phyloP scores from a whole-genome alignment of 2,113 vertebrate species.

The Micronycteris hirsuta region DNA sequence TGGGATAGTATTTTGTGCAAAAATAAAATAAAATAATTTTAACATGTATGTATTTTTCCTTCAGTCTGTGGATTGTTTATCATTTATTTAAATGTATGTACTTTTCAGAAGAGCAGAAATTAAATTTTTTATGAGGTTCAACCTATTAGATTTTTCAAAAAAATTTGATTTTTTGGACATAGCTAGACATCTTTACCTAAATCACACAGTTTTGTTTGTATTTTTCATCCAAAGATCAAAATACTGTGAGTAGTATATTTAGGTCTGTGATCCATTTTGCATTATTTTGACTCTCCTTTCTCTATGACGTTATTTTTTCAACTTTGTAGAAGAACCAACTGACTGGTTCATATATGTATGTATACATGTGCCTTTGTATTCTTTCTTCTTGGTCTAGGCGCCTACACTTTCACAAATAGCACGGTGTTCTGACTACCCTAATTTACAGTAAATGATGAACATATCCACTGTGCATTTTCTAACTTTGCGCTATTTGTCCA shows the following conservation, averaged over 20 bases:
- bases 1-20: not conserved
- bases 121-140: not conserved
- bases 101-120: not conserved
- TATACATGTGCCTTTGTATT: not conserved
- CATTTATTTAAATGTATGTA: not conserved
- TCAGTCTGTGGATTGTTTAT: not conserved
- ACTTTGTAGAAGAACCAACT: not conserved
- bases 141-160: not conserved
- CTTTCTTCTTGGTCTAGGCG: not conserved
- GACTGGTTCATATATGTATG: too few species aligned
- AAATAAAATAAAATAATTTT: not conserved
- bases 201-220: not conserved
- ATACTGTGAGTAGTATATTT: not conserved
- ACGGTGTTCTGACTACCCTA: not conserved
- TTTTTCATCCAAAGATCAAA: not conserved
- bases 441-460: not conserved
- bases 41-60: not conserved
- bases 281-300: not conserved
- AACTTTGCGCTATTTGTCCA: not conserved
- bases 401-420: not conserved
- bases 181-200: not conserved
- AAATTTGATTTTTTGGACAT: not conserved
- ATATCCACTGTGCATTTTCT: not conserved
- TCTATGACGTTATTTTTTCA: not conserved
- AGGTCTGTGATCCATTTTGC: not conserved